Percentiles rank a stretch among this genome's conserved stretches.
Evolutionary conservation across 2,113 vertebrate species (phyloP).

Genomic region (Pycnonotus jocosus): DNA sequence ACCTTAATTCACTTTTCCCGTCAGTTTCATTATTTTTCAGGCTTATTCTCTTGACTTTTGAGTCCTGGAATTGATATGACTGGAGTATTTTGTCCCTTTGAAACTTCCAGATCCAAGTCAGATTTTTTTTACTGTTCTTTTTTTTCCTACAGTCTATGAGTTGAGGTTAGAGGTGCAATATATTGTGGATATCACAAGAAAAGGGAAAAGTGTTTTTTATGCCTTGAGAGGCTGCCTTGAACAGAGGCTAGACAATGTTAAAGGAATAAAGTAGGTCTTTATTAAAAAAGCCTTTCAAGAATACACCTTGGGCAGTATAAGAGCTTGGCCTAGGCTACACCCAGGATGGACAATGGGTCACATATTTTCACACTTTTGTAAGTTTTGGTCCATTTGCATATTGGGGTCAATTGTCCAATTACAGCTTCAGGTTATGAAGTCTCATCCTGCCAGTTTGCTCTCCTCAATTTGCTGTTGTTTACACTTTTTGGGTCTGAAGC

Average conservation of each 20-base stretch:
- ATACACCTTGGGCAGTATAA: neutral
- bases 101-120: neutral
- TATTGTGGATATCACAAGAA: neutral
- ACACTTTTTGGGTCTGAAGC: neutral
- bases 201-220: conserved; percentile 6
- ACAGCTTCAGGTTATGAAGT: neutral
- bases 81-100: neutral
- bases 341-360: fast-evolving
- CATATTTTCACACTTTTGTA: fast-evolving
- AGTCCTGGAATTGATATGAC: neutral
- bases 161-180: neutral
- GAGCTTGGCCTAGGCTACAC: fast-evolving
- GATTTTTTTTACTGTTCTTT: neutral
- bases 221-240: neutral
- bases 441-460: neutral
- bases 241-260: neutral
- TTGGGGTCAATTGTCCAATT: neutral
- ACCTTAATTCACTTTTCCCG: neutral
- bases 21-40: neutral
- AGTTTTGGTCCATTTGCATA: neutral
- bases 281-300: neutral
- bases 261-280: neutral
- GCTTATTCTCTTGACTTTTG: neutral
- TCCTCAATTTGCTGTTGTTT: neutral
- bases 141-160: neutral